Evolutionary conservation across 64 coral and sea anemone genomes (phyloP).

Genomic region (Actinia equina): DNA sequence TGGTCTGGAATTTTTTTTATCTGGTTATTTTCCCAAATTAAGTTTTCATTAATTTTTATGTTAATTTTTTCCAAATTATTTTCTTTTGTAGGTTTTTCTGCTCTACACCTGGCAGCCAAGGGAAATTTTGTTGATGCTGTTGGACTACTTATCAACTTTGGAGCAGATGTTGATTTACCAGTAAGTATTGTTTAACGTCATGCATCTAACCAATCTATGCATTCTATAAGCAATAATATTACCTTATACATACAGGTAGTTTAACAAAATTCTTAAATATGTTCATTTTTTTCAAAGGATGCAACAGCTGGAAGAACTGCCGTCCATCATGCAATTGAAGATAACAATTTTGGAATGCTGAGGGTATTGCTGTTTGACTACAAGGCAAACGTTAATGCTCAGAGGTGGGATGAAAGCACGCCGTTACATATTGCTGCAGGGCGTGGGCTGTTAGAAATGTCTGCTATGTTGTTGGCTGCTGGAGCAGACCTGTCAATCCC

Average conservation of each 20-base stretch:
- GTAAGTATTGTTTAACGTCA: not conserved
- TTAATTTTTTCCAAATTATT: not conserved
- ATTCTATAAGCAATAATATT: not conserved
- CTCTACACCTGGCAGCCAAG: conserved; percentile 62
- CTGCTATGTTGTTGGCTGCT: conserved; percentile 69
- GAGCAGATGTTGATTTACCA: conserved; percentile 64
- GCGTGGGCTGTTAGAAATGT: conserved; percentile 50
- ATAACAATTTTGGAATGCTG: conserved; percentile 71
- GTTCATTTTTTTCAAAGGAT: conserved; percentile 49
- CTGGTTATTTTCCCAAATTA: not conserved
- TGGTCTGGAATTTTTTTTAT: not conserved
- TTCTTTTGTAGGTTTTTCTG: conserved; percentile 53
- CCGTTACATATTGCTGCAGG: conserved; percentile 91
- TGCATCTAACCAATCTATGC: not conserved
- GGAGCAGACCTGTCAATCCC: conserved; percentile 62
- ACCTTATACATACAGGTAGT: not conserved
- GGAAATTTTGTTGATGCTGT: conserved; percentile 38
- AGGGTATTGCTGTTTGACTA: conserved; percentile 68
- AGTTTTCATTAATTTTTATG: not conserved
- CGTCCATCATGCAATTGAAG: conserved; percentile 82
- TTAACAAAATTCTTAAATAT: not conserved
- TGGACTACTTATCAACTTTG: conserved; percentile 41
- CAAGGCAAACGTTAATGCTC: conserved; percentile 54
- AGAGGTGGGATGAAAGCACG: conserved; percentile 68
- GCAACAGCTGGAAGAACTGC: conserved; percentile 75